Base-by-base conservation (phyloP, 1,140 invertebrate genomes). In the Tetramorium simillimum region DNA sequence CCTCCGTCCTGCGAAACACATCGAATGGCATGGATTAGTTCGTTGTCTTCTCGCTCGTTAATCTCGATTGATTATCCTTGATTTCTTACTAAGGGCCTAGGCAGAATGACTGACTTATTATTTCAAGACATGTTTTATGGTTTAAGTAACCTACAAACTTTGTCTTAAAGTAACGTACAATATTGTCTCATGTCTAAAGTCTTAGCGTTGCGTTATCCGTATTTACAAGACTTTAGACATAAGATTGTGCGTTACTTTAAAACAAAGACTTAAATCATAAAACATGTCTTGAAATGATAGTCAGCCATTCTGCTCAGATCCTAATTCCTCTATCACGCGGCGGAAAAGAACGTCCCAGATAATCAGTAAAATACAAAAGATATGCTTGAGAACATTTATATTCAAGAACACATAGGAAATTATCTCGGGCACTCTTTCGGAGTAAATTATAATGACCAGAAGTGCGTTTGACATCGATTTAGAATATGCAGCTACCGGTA, bases 1-100 rank as follows among this genome's bases (percentile, higher is more conserved):
- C 24, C 75, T 81, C 33, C 87, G 51, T 21, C 84, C 89, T 90
- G 88, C 9, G 81, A 49, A 88, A 51, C 58, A 81, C 28, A 62
- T 72, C 43, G 21, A 75, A 62, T 4, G 28, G 12, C 18, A 75
- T 7, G 37, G 14, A n/a, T 85, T 65, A 77, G 33, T 46, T 43
- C 40, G 14, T 9, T 85, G 0, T 28, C 43, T 3, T 12, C 5
- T 28, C 46, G 12, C 9, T 18, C 56, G 56, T 24, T 43, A 16
- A 62, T 37, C 53, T 16, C 37, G 16, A 53, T 21, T 37, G 37
- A 58, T 58, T 37, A 16, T 75, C n/a, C 18, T 14, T 43, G 24
- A 14, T 67, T 18, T 21, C 58, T 16, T 1, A 16, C 16, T 33
- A 33, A 33, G 33, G 28, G 33, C 33, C 33, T 33, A 33, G 0